Evolutionary conservation across 1,140 invertebrate genomes (phyloP).

Genomic region (Megalopta genalis): DNA sequence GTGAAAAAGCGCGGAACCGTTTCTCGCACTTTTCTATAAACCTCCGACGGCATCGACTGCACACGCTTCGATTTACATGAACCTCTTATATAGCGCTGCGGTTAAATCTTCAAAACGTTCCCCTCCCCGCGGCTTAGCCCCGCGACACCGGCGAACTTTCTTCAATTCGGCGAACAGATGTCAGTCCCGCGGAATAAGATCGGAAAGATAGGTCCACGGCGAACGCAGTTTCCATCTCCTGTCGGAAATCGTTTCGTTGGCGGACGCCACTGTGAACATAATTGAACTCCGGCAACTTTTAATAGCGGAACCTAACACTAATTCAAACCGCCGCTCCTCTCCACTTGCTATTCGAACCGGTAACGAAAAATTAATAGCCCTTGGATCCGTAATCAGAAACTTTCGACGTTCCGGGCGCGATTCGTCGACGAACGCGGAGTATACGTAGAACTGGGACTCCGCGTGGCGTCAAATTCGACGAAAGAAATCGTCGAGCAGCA

Average conservation of each 20-base stretch:
- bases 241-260: neutral
- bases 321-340: neutral
- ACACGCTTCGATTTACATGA: conserved; percentile 21
- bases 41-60: neutral
- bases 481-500: no score
- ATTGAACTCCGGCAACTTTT: neutral
- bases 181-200: conserved; percentile 6
- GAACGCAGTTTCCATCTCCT: neutral
- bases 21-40: conserved; percentile 1
- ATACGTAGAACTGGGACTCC: neutral
- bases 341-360: neutral
- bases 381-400: neutral
- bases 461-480: neutral
- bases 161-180: conserved; percentile 20
- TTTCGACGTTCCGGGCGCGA: neutral
- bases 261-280: neutral
- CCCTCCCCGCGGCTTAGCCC: neutral
- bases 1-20: neutral
- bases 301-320: neutral
- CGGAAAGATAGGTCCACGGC: neutral
- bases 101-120: conserved; percentile 30
- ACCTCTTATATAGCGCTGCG: conserved; percentile 8
- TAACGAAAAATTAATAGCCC: neutral
- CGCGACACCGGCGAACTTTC: neutral
- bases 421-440: neutral